Evolutionary conservation across 2,797 vertebrate genomes (phyloP).

Genomic region (Acrocephalus scirpaceus): DNA sequence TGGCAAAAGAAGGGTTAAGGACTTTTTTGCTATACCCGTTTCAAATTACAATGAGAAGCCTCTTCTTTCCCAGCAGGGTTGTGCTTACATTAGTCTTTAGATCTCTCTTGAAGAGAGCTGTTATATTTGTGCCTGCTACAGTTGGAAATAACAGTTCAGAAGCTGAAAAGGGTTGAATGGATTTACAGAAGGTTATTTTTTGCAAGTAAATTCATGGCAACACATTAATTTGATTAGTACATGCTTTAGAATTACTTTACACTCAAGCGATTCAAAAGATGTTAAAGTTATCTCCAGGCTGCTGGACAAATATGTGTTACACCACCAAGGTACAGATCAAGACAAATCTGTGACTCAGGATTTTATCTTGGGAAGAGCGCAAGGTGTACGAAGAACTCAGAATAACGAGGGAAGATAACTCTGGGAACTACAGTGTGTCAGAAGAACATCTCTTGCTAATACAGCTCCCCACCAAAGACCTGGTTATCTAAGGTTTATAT

Average conservation of each 20-base stretch:
- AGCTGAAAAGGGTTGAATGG: conserved; percentile 86
- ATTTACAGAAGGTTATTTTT: conserved; percentile 78
- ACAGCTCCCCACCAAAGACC: conserved; percentile 72
- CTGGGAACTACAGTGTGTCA: conserved; percentile 76
- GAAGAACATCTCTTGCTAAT: conserved; percentile 77
- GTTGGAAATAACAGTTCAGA: conserved; percentile 89
- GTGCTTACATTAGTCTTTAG: conserved; percentile 93
- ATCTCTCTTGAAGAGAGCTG: conserved; percentile 87
- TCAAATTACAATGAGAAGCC: conserved; percentile 99
- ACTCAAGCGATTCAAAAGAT: conserved; percentile 75
- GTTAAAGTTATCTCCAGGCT: conserved; percentile 78
- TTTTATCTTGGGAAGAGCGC: conserved; percentile 76
- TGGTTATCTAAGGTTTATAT: conserved; percentile 70
- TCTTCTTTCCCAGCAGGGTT: conserved; percentile 94
- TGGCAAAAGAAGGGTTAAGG: conserved; percentile 83
- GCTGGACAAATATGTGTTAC: conserved; percentile 74
- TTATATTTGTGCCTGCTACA: conserved; percentile 90
- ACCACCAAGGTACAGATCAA: conserved; percentile 78
- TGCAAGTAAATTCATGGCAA: conserved; percentile 76
- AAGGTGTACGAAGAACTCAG: conserved; percentile 78
- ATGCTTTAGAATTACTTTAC: conserved; percentile 77
- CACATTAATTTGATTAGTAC: conserved; percentile 74
- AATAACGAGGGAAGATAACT: conserved; percentile 75
- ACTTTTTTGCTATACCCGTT: conserved; percentile 84
- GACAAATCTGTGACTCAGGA: conserved; percentile 79